These are phyloP conservation scores for Babylonia areolata DNA, from an alignment of 1,140 invertebrate species.

Conservation along the genomic window DNA sequence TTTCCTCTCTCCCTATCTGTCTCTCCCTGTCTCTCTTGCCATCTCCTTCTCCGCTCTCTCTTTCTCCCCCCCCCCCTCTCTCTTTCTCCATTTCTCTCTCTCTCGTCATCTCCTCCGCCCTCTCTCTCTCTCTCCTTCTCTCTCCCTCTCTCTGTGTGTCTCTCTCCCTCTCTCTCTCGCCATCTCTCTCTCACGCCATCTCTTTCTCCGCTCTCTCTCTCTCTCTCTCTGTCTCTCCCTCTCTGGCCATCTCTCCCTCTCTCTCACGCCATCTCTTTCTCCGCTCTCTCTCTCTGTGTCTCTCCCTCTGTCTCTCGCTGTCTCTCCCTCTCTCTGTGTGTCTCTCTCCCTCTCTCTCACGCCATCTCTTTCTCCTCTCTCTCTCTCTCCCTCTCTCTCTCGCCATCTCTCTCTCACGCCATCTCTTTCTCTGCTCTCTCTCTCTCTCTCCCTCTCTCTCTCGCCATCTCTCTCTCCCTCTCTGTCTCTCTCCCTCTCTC, in stretches of 20 bases:
- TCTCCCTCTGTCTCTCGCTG: background rate
- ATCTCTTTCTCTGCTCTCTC: background rate
- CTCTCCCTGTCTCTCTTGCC: background rate
- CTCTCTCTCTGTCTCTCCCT: background rate
- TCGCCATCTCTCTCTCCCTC: too few relatives aligned
- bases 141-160: background rate
- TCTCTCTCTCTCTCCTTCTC: background rate
- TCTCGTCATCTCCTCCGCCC: background rate
- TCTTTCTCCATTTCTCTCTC: background rate
- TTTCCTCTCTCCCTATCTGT: background rate
- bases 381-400: background rate
- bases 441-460: too few relatives aligned
- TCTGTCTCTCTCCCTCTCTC: background rate
- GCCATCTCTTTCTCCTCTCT: background rate
- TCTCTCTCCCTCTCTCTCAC: background rate
- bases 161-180: background rate
- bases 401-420: background rate
- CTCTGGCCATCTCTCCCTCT: background rate
- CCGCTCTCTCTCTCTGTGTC: background rate
- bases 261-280: background rate
- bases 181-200: background rate
- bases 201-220: background rate
- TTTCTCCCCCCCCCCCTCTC: background rate
- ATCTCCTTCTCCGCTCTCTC: background rate
- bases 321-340: background rate